These are phyloP conservation scores for Xenopus petersii DNA, from an alignment of 2,797 vertebrate genomes.

Conservation along the genomic window DNA sequence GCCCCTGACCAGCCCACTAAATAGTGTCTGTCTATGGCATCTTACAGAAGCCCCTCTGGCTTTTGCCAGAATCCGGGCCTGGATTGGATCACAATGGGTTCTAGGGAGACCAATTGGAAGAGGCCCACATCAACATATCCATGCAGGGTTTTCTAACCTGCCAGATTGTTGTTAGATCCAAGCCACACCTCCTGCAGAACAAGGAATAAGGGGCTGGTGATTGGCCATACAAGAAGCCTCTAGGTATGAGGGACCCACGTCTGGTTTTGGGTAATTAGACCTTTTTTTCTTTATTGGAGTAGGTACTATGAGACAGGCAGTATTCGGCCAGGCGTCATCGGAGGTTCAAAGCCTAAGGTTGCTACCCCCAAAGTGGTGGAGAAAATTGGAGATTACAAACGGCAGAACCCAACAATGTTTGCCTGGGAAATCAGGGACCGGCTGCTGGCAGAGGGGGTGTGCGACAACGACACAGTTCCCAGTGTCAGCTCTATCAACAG, in stretches of 20 bases:
- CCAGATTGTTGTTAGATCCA: too few species aligned
- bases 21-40: too few species aligned
- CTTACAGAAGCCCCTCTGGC: too few species aligned
- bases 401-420: slow-evolving; percentile 91
- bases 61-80: too few species aligned
- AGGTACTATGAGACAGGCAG: slow-evolving; percentile 93
- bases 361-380: slow-evolving; percentile 90
- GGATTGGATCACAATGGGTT: too few species aligned
- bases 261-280: slow-evolving; percentile 57
- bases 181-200: too few species aligned
- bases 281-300: slow-evolving; percentile 63
- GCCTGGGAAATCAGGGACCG: slow-evolving; percentile 90
- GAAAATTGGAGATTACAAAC: slow-evolving; percentile 89
- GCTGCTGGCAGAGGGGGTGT: slow-evolving; percentile 82
- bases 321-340: slow-evolving; percentile 88
- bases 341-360: slow-evolving; percentile 88
- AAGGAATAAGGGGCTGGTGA: too few species aligned
- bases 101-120: too few species aligned
- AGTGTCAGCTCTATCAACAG: slow-evolving; percentile 92
- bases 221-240: too few species aligned
- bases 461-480: slow-evolving; percentile 85
- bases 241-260: not conserved
- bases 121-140: too few species aligned
- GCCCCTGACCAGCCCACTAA: too few species aligned
- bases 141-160: too few species aligned